Percentiles rank a stretch among this genome's conserved stretches.
Conservation (phyloP, 2,797 vertebrate species). For the Euphonia xanthogaster region DNA sequence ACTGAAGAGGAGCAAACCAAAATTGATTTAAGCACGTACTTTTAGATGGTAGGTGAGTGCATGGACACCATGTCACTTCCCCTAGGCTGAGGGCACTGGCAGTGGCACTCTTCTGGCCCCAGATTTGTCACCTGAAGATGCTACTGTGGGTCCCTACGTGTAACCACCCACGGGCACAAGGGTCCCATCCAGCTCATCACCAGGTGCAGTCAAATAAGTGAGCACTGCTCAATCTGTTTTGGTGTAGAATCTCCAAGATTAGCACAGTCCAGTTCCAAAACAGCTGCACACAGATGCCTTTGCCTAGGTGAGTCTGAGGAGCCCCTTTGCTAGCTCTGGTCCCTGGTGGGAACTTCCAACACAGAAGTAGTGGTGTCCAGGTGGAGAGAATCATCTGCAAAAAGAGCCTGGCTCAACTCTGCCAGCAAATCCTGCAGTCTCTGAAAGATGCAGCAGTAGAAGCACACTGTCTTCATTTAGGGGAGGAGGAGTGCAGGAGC, state of each 20-base stretch:
- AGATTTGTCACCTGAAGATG: neutral
- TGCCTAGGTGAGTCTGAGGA: neutral
- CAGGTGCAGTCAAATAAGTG: neutral
- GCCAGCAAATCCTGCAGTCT: neutral
- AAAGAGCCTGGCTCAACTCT: neutral
- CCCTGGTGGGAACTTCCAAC: neutral
- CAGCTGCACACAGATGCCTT: neutral
- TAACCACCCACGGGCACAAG: neutral
- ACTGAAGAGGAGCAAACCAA: neutral
- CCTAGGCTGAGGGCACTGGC: neutral
- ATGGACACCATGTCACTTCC: neutral
- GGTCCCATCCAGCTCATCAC: neutral
- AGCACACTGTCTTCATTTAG: neutral
- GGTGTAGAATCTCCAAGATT: neutral
- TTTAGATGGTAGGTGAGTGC: neutral
- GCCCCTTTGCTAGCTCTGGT: neutral
- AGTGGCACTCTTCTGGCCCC: neutral
- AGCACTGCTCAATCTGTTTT: neutral
- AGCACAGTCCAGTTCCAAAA: neutral
- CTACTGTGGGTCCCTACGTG: fast-evolving
- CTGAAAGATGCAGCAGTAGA: neutral
- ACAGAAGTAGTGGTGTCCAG: neutral
- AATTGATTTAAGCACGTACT: neutral
- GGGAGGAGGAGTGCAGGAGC: neutral
- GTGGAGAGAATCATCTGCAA: neutral